These are phyloP conservation scores for Cataglyphis albicans DNA, from an alignment of 2,888 invertebrate genomes.

Conservation along the genomic window DNA sequence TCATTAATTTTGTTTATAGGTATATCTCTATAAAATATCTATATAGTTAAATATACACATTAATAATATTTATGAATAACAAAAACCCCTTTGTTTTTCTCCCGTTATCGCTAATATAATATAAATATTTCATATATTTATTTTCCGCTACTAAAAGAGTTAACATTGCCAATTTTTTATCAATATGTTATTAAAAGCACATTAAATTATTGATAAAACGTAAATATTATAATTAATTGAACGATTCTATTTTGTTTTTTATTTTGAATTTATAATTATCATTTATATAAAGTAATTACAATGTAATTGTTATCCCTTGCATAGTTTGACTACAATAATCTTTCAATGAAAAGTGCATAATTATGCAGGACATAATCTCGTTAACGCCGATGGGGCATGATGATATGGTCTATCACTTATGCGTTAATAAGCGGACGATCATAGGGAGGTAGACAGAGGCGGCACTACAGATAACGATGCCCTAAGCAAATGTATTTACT, in stretches of 20 bases:
- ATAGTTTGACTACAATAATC: constrained; percentile 29
- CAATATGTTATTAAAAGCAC: neutral
- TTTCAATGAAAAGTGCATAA: constrained; percentile 15
- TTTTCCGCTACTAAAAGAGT: neutral
- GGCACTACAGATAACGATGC: constrained; percentile 13
- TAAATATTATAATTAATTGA: neutral
- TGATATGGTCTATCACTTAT: constrained; percentile 33
- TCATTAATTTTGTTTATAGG: constrained; percentile 50
- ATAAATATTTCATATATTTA: neutral
- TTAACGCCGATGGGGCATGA: constrained; percentile 42
- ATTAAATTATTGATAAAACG: constrained; percentile 1
- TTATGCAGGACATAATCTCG: constrained; percentile 41
- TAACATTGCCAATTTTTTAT: neutral
- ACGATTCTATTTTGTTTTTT: neutral
- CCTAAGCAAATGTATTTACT: constrained; percentile 31
- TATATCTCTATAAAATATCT: constrained; percentile 51
- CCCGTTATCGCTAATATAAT: neutral
- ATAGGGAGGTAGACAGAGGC: constrained; percentile 24
- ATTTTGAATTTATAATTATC: neutral
- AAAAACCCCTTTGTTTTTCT: constrained; percentile 30
- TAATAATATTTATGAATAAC: constrained; percentile 6
- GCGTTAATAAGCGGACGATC: constrained; percentile 38
- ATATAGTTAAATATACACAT: constrained; percentile 1
- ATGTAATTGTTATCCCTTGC: neutral
- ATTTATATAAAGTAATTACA: neutral